These are phyloP conservation scores for Dendrophyllia cribrosa DNA, from an alignment of 64 coral and sea anemone species.

Conservation along the genomic window DNA sequence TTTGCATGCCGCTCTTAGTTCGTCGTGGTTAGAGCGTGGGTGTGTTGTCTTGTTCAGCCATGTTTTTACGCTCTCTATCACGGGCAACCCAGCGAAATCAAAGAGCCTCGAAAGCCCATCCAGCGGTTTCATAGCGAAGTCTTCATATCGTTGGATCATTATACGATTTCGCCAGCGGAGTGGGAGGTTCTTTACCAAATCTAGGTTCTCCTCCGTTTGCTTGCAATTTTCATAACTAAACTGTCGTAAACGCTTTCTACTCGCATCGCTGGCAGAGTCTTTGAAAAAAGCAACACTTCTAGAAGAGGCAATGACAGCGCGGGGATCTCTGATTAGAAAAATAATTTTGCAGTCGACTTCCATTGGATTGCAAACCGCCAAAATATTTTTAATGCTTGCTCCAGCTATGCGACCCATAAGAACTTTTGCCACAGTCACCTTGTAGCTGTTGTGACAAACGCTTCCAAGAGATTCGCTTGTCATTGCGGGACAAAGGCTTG, in stretches of 20 bases:
- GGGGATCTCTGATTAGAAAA: slow-evolving; percentile 32
- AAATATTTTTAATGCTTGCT: slow-evolving; percentile 7
- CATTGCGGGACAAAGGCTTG: slow-evolving; percentile 11
- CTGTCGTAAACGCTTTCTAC: neutral
- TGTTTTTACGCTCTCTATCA: neutral
- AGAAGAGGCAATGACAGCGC: slow-evolving; percentile 12
- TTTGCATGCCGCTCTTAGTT: neutral
- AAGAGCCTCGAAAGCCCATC: neutral
- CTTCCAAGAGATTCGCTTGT: neutral
- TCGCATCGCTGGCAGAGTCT: neutral
- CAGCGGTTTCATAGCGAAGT: slow-evolving; percentile 22
- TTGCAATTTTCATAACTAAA: slow-evolving; percentile 9
- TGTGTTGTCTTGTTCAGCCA: slow-evolving; percentile 22
- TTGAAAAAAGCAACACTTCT: neutral
- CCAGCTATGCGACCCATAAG: slow-evolving; percentile 12
- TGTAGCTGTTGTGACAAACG: neutral
- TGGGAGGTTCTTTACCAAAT: neutral
- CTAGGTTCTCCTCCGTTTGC: slow-evolving; percentile 5
- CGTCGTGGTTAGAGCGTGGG: neutral
- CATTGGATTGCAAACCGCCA: neutral
- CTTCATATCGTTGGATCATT: slow-evolving; percentile 29
- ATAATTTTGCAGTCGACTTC: slow-evolving; percentile 22
- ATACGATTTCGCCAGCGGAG: neutral
- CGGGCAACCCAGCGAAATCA: slow-evolving; percentile 15
- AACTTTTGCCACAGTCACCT: slow-evolving; percentile 5